Evolutionary conservation across 35 echinoderm and acorn worm genomes (phyloP), one percentile per base, ranked within the genome.

Genomic region (Lytechinus variegatus): DNA sequence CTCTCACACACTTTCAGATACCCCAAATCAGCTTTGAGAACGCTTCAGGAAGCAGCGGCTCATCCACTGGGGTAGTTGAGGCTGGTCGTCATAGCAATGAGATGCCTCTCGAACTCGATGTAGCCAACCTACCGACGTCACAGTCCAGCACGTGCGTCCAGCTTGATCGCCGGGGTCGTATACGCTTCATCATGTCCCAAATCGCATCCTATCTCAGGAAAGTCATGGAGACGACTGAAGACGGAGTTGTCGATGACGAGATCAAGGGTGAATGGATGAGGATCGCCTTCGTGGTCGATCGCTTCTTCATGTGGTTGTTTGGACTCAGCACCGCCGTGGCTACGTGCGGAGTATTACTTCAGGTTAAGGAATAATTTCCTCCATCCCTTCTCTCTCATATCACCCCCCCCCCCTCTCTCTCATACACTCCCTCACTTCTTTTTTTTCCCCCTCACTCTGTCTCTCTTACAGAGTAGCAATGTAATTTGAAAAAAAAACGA

Each of bases 271-370:
- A 99, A 86, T 99, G 98, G 98, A 94, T 97, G 27, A 33, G 96
- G 89, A 97, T 99, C 52, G 98, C 97, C 10, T 96, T 96, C 28
- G 94, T 99, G 28, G 54, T 97, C 54, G 98, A 99, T 87, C 95
- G 98, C 51, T 94, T 99, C 61, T 97, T 97, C 28, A 89, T 99
- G 96, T 96, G 94, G 89, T 28, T 95, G 28, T 97, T 97, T 56
- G 94, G 97, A 33, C 33, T 97, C 8, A 95, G 91, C 72, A 97
- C 97, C 54, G 19, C 95, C 54, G 95, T 97, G 79, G 71, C 95
- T 55, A 97, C 97, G 11, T 56, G 87, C n/a, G 90, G 87, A 52
- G 96, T 97, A 55, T 87, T 97, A 52, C 87, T 97, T 12, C 95
- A 97, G 87, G 95, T 94, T 12, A 71, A 57, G 13, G 92, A 93